phyloP scores from a whole-genome alignment of 1,140 invertebrate species.

The Lucilia cuprina region DNA sequence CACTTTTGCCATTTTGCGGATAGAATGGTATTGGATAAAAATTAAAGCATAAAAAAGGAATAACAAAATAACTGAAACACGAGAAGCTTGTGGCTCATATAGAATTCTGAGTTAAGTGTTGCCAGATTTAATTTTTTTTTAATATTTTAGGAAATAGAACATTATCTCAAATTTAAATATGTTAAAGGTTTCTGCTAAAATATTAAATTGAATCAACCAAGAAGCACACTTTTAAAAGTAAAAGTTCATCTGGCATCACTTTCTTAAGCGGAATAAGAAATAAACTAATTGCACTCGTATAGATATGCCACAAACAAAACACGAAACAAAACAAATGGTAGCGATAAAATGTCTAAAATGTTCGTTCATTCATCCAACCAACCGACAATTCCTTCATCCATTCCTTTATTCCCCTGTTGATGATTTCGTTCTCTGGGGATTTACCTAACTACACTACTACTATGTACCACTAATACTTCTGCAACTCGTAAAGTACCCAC shows the following conservation, averaged over 20 bases:
- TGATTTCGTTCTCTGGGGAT: neutral
- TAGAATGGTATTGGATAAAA: neutral
- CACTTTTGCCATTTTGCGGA: conserved; percentile 20
- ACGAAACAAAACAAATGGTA: conserved; percentile 13
- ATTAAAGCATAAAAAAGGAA: neutral
- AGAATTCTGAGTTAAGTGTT: neutral
- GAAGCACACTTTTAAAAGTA: too few relatives aligned
- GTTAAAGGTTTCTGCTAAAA: too few relatives aligned
- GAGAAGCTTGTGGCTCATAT: neutral
- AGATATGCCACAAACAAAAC: neutral
- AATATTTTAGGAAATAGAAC: neutral
- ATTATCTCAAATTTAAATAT: too few relatives aligned
- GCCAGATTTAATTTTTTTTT: neutral
- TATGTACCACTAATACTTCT: too few relatives aligned
- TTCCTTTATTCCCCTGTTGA: neutral
- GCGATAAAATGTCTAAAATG: conserved; percentile 13
- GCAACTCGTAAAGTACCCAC: conserved; percentile 1
- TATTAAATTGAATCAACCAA: too few relatives aligned
- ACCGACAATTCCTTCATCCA: neutral
- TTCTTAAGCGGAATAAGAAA: neutral
- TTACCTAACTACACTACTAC: too few relatives aligned
- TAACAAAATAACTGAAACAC: neutral
- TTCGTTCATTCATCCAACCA: neutral
- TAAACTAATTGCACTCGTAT: neutral
- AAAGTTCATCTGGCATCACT: neutral